Evolutionary conservation across 2,113 vertebrate genomes (phyloP), one percentile per base, ranked within the genome.

Genomic region (Cochlearius cochlearius): DNA sequence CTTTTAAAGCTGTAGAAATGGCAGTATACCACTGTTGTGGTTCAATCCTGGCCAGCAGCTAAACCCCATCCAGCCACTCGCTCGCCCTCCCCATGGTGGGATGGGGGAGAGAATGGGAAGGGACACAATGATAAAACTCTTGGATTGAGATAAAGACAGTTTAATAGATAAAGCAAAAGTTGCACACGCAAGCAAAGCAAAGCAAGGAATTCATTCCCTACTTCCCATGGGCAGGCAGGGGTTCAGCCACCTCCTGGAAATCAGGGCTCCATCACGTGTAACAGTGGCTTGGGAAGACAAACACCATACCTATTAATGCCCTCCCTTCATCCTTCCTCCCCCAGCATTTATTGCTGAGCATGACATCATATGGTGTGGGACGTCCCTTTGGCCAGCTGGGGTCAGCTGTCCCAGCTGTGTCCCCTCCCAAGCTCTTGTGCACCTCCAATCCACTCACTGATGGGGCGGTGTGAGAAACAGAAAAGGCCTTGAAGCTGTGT

Each of bases 291-390:
- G 1, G 4, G 29, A 86, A 86, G 29, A 45, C 18, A 68, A 78
- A 41, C 2, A 2, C 4, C 13, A 7, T 26, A 4, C 15, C 8
- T 43, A 11, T 5, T 2, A 81, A 52, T 2, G 2, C 2, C 7
- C 2, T 2, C 3, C 5, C 18, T 47, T 63, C 7, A 7, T 58
- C 19, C 22, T 74, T 74, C 30, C 8, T 67, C 14, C 19, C 10
- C 18, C 34, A 47, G 10, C 17, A 30, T 86, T 73, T 63, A 22
- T 14, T 67, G 34, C 9, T 63, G n/a, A 86, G 21, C 21, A 22
- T 41, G 52, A 16, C 5, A 5, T 25, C 12, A 5, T 25, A 9
- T 2, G 14, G 29, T 32, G 12, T 22, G 55, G 13, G 15, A 43
- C 17, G 9, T 18, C 11, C 19, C 15, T 38, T 64, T 6, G 10